Evolutionary conservation across 2,888 invertebrate species (phyloP).

Genomic region (Gnatocerus cornutus): DNA sequence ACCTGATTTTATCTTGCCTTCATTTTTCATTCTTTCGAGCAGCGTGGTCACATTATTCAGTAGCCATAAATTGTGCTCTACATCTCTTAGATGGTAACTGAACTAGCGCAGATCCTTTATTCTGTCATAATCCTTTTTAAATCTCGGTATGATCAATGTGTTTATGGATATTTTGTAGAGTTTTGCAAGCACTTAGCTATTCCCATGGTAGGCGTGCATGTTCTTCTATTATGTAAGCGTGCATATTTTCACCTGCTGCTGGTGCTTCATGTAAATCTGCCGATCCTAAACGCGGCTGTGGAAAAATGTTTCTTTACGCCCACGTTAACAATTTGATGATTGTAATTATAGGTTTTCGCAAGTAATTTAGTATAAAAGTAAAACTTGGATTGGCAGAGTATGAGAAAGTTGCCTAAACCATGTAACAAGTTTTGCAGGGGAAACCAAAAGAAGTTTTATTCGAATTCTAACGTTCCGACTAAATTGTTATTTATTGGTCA

Average conservation of each 20-base stretch:
- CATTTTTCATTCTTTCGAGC: conserved; percentile 22
- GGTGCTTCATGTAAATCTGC: conserved; percentile 46
- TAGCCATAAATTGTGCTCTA: conserved; percentile 7
- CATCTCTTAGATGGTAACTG: neutral
- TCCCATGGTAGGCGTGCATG: conserved; percentile 50
- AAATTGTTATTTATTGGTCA: conserved; percentile 36
- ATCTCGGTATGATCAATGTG: conserved; percentile 31
- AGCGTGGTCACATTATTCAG: conserved; percentile 3
- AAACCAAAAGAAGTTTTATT: conserved; percentile 29
- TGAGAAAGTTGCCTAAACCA: no score
- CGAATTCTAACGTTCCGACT: conserved; percentile 9
- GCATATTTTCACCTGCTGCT: conserved; percentile 50
- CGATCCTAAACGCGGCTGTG: conserved; percentile 30
- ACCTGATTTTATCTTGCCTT: neutral
- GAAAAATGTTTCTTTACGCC: conserved; percentile 42
- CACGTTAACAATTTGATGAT: conserved; percentile 34
- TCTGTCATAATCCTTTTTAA: conserved; percentile 8
- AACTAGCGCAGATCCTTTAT: neutral
- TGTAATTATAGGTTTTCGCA: conserved; percentile 28
- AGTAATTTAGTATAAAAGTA: conserved; percentile 9
- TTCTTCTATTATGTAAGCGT: conserved; percentile 48
- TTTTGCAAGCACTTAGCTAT: conserved; percentile 47
- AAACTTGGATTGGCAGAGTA: conserved; percentile 1
- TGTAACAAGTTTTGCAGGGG: conserved; percentile 8
- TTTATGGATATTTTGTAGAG: conserved; percentile 37